Conservation (phyloP, 2,797 vertebrate genomes). For the Sciurus vulgaris region DNA sequence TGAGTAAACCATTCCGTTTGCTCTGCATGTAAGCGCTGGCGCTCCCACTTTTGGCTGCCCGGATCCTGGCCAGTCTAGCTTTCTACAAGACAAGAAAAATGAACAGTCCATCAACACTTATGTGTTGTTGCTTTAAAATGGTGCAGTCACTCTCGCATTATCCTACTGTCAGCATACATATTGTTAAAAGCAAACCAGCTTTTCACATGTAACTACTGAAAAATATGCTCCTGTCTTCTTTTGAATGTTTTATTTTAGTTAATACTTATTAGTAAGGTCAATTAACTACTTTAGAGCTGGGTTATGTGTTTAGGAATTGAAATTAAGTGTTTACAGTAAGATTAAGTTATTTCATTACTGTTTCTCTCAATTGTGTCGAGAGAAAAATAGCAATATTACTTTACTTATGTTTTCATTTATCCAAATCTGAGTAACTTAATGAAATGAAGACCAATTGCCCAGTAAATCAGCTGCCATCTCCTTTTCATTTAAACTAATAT, state of each 20-base stretch:
- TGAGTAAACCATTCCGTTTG: constrained; percentile 97
- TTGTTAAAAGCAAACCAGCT: neutral
- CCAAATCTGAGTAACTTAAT: constrained; percentile 12
- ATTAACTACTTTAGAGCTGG: neutral
- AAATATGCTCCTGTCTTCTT: neutral
- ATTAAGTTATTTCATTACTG: constrained; percentile 48
- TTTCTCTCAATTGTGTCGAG: constrained; percentile 17
- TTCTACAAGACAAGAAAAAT: constrained; percentile 91
- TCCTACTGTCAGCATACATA: neutral
- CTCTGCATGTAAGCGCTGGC: constrained; percentile 98
- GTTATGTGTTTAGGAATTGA: constrained; percentile 14
- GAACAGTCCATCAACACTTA: constrained; percentile 51
- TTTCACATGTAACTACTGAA: neutral
- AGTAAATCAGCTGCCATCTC: neutral
- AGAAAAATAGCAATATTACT: neutral
- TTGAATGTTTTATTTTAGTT: constrained; percentile 28
- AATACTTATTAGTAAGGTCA: neutral
- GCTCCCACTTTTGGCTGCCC: constrained; percentile 95
- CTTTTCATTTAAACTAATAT: constrained; percentile 60
- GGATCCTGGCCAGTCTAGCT: constrained; percentile 97
- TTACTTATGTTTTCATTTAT: constrained; percentile 57
- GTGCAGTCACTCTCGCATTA: constrained; percentile 66
- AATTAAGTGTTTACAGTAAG: constrained; percentile 37
- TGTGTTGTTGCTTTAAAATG: constrained; percentile 70
- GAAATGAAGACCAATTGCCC: constrained; percentile 19